A percentile compares a stretch with the other conserved stretches of the same genome.
These are phyloP conservation scores for Acipenser transmontanus DNA, from an alignment of 2,797 vertebrate genomes.

Conservation along the genomic window DNA sequence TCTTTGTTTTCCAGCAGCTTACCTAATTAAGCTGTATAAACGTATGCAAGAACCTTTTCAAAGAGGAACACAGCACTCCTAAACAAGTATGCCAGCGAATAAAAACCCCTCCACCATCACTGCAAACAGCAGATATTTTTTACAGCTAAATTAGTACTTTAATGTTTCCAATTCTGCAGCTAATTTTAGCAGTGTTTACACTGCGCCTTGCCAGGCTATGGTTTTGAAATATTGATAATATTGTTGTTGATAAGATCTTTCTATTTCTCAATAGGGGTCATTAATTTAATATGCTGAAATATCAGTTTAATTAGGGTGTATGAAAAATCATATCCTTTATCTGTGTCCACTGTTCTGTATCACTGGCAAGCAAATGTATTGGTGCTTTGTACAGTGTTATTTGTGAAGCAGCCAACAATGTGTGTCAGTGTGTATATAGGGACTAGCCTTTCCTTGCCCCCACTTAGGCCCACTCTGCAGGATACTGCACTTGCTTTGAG, in stretches of 20 bases:
- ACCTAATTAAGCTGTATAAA: too few species aligned
- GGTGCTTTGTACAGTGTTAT: conserved; percentile 4
- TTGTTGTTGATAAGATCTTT: conserved; percentile 3
- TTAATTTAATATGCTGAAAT: conserved; percentile 35
- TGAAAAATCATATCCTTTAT: conserved; percentile 22
- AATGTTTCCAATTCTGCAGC: too few species aligned
- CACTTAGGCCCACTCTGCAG: not conserved
- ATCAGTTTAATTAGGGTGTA: conserved; percentile 35
- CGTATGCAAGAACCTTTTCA: too few species aligned
- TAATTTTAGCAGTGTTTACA: not conserved
- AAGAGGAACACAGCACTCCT: too few species aligned
- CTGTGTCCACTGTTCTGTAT: conserved; percentile 31
- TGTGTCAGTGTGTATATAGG: not conserved
- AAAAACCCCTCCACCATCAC: too few species aligned
- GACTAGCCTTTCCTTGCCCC: not conserved
- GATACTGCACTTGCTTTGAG: not conserved
- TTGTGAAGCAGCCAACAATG: not conserved
- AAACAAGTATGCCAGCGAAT: too few species aligned
- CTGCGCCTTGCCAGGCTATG: not conserved
- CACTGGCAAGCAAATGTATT: conserved; percentile 27
- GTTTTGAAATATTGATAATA: not conserved
- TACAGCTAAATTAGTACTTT: too few species aligned
- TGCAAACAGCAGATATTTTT: too few species aligned
- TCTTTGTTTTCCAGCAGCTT: too few species aligned
- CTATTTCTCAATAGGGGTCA: conserved; percentile 33